A percentile compares a stretch with the other conserved stretches of the same genome.
These are phyloP conservation scores for Columba janthina DNA, from an alignment of 2,113 vertebrate genomes.

Conservation along the genomic window DNA sequence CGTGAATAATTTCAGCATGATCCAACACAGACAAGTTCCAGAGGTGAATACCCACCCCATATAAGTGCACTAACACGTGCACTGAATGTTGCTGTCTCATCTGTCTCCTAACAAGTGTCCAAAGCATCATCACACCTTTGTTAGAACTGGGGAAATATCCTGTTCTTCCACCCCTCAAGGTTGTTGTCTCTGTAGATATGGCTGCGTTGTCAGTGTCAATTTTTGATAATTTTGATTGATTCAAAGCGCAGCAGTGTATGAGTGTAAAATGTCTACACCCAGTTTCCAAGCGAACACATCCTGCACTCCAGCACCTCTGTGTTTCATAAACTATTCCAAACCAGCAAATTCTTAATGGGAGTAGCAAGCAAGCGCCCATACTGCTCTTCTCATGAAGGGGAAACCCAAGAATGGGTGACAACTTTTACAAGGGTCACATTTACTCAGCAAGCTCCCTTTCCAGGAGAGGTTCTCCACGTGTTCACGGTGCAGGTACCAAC, in stretches of 20 bases:
- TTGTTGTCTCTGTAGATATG: not conserved
- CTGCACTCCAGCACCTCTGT: not conserved
- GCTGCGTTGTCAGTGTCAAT: not conserved
- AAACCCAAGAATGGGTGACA: not conserved
- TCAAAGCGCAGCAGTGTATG: not conserved
- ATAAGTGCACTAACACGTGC: rapidly evolving
- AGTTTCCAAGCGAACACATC: not conserved
- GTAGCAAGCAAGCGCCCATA: rapidly evolving
- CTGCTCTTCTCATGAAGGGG: not conserved
- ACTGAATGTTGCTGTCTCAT: not conserved
- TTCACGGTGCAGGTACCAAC: not conserved
- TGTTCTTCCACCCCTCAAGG: not conserved
- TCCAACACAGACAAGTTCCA: not conserved
- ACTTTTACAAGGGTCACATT: not conserved
- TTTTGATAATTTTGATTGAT: not conserved
- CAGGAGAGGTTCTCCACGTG: not conserved
- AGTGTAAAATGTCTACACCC: not conserved
- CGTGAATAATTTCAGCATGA: not conserved
- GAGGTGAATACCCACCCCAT: not conserved
- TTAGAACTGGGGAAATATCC: not conserved
- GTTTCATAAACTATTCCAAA: not conserved
- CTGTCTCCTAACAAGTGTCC: not conserved
- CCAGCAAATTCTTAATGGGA: not conserved
- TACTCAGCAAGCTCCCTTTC: not conserved
- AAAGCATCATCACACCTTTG: not conserved